Evolutionary conservation across 1,140 invertebrate genomes (phyloP), one percentile per base, ranked within the genome.

Genomic region (Drosophila azteca): DNA sequence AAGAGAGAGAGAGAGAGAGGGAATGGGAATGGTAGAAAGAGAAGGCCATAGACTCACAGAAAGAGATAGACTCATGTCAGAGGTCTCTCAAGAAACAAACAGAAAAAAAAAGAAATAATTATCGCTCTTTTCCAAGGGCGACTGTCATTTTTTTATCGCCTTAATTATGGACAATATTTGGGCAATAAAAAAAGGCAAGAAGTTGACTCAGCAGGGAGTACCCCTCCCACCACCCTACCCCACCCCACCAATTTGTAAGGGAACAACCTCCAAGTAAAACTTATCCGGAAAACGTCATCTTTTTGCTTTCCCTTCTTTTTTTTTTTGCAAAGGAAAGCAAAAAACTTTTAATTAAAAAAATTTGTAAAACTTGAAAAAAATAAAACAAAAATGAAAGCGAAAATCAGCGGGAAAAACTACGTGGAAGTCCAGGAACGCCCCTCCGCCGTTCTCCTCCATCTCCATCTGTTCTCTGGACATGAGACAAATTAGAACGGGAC

Each of bases 101-200:
- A 20, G 17, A 20, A 20, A 43, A 24, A 22, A 1, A 22, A 35
- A n/a, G 48, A 52, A 82, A 87, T 81, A 81, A 85, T 87, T 87
- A 81, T 70, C 26, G 49, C 61, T 50, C 43, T 66, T 35, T 58
- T 22, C 31, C 9, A 22, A 26, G 3, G 35, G 35, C 35, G 52
- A 49, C 49, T 46, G 66, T 20, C 50, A 59, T 51, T 67, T 78
- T 68, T 77, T 74, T 75, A 85, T 87, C 39, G 82, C 51, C 77
- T 68, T 85, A 87, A 85, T 85, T 85, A 87, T 82, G 82, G 74
- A 62, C 82, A 85, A 85, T 85, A 85, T 85, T 85, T 78, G 69
- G 63, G 69, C 69, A 58, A 85, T 75, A 75, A 82, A 85, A 72
- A 79, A 72, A 51, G 54, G 17, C 45, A 11, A 58, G 8, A 45